A percentile compares a stretch with the other conserved stretches of the same genome.
These are phyloP conservation scores for Sus scrofa DNA, from an alignment of 2,113 vertebrate species.

Conservation along the genomic window T2T-Sscrofa CM000823.6:36879501-36880000, in stretches of 20 bases:
- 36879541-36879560: neutral
- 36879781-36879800: neutral
- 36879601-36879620: neutral
- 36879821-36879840: neutral
- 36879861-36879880: neutral
- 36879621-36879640: neutral
- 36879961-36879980: neutral
- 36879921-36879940: neutral
- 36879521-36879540: neutral
- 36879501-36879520: no score
- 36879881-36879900: neutral
- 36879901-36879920: neutral
- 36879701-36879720: neutral
- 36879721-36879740: neutral
- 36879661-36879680: neutral
- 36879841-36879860: neutral
- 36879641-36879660: neutral
- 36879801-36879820: neutral
- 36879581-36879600: neutral
- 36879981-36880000: neutral
- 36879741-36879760: neutral
- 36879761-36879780: neutral
- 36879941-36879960: neutral
- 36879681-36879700: neutral
- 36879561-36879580: neutral